These are phyloP conservation scores for Zoanthus sociatus DNA, from an alignment of 92 coral and sea anemone species.

Conservation along the genomic window DNA sequence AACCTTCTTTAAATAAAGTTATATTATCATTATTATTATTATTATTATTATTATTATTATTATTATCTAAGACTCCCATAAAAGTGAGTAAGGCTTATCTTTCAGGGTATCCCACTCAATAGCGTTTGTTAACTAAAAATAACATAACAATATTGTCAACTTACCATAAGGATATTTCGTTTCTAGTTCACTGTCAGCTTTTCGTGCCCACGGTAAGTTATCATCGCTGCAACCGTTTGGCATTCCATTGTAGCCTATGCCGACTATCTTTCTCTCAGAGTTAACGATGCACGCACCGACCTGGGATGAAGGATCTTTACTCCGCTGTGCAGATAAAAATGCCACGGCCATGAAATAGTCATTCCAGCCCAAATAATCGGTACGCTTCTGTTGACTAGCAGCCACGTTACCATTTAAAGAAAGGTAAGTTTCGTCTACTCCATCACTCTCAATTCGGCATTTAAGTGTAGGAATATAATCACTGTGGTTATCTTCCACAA, in stretches of 20 bases:
- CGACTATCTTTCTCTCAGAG: conserved; percentile 90
- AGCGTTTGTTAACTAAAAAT: neutral
- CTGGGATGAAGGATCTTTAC: conserved; percentile 96
- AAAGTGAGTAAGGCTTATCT: neutral
- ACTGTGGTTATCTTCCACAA: neutral
- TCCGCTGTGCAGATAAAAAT: conserved; percentile 96
- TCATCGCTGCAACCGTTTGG: conserved; percentile 99
- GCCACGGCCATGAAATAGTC: conserved; percentile 99
- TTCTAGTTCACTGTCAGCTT: conserved; percentile 78
- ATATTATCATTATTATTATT: no score
- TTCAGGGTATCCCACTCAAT: neutral
- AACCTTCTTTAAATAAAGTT: no score
- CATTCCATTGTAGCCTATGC: conserved; percentile 99
- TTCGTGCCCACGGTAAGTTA: conserved; percentile 88
- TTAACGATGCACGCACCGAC: conserved; percentile 99
- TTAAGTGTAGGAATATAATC: conserved; percentile 25
- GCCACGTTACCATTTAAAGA: neutral
- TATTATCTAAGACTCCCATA: no score
- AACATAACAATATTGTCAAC: neutral
- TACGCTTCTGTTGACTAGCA: conserved; percentile 60
- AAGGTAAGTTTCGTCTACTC: neutral
- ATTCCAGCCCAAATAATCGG: conserved; percentile 86
- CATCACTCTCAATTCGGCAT: neutral
- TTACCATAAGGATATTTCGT: conserved; percentile 98
- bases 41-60: no score